phyloP scores from a whole-genome alignment of 2,888 invertebrate genomes.

The Amblyjoppa proteus region DNA sequence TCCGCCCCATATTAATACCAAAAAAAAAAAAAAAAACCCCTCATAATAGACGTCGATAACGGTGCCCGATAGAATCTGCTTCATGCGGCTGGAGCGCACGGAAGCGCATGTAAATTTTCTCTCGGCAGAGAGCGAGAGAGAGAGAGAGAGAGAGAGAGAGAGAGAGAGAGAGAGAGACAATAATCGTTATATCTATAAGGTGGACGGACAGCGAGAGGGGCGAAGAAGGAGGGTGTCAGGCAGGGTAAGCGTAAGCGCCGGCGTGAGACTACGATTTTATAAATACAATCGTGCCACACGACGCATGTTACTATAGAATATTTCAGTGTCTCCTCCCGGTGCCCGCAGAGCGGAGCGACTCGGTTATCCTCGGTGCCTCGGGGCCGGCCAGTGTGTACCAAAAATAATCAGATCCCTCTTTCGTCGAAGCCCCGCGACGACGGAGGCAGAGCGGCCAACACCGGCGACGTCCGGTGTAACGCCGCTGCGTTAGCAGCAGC shows the following conservation, averaged over 20 bases:
- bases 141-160: not conserved
- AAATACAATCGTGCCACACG: constrained; percentile 75
- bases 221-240: constrained; percentile 28
- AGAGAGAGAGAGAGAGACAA: not conserved
- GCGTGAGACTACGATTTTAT: constrained; percentile 76
- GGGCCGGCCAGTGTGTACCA: constrained; percentile 74
- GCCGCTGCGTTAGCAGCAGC: constrained; percentile 53
- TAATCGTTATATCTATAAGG: constrained; percentile 8
- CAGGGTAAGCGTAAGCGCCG: constrained; percentile 22
- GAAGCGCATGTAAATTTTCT: constrained; percentile 15
- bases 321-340: constrained; percentile 57
- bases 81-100: constrained; percentile 7
- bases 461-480: constrained; percentile 57
- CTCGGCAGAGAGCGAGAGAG: too few relatives aligned
- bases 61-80: not conserved
- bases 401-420: constrained; percentile 78
- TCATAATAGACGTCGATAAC: not conserved
- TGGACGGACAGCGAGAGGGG: constrained; percentile 35
- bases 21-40: not conserved
- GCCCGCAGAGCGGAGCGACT: constrained; percentile 35
- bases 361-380: constrained; percentile 51
- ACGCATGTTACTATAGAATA: constrained; percentile 43
- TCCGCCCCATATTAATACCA: too few relatives aligned
- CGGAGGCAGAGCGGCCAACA: constrained; percentile 34
- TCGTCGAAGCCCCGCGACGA: constrained; percentile 62